A percentile compares a stretch with the other conserved stretches of the same genome.
These are phyloP conservation scores for Cyanoderma ruficeps DNA, from an alignment of 2,113 vertebrate species.

Conservation along the genomic window DNA sequence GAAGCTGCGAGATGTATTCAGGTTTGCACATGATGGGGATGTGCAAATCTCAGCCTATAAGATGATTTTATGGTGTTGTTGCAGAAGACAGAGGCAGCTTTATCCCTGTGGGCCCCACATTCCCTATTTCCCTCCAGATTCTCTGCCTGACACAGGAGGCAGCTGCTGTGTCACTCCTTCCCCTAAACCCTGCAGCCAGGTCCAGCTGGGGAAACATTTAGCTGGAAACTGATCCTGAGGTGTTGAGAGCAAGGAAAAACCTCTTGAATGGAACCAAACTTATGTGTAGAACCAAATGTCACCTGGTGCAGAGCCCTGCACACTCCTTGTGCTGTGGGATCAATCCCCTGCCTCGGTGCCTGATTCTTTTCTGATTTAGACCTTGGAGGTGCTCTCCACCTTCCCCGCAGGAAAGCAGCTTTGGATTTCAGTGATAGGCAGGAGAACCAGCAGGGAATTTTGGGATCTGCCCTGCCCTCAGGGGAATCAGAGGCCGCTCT, in stretches of 20 bases:
- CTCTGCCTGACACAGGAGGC: background rate
- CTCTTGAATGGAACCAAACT: background rate
- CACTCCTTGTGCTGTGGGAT: fast-evolving
- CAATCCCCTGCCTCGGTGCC: background rate
- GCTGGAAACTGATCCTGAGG: background rate
- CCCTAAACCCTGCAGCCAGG: fast-evolving
- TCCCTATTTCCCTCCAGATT: background rate
- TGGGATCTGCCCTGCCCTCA: background rate
- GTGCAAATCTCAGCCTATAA: background rate
- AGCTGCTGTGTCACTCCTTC: background rate
- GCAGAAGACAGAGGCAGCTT: background rate
- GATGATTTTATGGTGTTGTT: background rate
- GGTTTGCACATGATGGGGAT: background rate
- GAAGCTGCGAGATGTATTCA: background rate
- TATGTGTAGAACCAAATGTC: background rate
- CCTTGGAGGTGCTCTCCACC: background rate
- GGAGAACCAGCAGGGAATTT: background rate
- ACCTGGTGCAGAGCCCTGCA: fast-evolving
- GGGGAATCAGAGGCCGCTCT: background rate
- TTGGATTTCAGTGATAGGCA: background rate
- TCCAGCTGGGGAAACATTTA: constrained; percentile 2
- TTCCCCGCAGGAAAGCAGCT: background rate
- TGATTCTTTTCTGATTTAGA: background rate
- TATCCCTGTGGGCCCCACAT: background rate
- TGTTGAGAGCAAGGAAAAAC: background rate